Base-by-base conservation (phyloP, 2,888 invertebrate genomes). In the Neria commutata region DNA sequence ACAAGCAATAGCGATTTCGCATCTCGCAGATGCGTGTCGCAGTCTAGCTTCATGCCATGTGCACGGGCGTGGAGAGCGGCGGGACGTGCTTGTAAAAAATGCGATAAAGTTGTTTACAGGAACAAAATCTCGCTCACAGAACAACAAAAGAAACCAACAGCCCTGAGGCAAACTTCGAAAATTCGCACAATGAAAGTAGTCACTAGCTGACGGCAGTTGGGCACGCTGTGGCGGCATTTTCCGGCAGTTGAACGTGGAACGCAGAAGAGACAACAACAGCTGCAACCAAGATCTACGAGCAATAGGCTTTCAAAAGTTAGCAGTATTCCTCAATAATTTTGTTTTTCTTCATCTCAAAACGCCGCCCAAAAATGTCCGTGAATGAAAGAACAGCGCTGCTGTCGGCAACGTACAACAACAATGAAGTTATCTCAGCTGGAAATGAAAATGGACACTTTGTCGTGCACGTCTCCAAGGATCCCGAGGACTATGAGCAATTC, bases 41-140 rank as follows among this genome's bases (percentile, higher is more conserved):
- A n/a, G n/a, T 14, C n/a, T 29, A 29, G 5, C 11, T 29, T 29
- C 29, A 29, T 29, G 5, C 11, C 29, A 29, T 29, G 11, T 29
- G n/a, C n/a, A n/a, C n/a, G 29, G 11, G 29, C 11, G 11, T 11
- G 11, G 5, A 29, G 29, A 29, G 29, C 29, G 29, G 11, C n/a
- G n/a, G 29, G 11, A 37, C 54, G 58, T 56, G 56, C 46, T 34
- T 34, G 64, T 45, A 47, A 40, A 19, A 54, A 53, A 42, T 53
- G 66, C 69, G 76, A 76, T 76, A 76, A 76, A 67, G 72, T 72
- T 76, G 78, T 78, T 78, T 75, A 78, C 78, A 67, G 68, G 66
- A 67, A 74, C 67, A 64, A 60, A 60, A 37, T 52, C 19, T 17
- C 21, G 26, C 11, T 21, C 10, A 45, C 17, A 45, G 23, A 21